Base-by-base conservation (phyloP, 2,113 vertebrate species). In the Leucosticte australis region DNA sequence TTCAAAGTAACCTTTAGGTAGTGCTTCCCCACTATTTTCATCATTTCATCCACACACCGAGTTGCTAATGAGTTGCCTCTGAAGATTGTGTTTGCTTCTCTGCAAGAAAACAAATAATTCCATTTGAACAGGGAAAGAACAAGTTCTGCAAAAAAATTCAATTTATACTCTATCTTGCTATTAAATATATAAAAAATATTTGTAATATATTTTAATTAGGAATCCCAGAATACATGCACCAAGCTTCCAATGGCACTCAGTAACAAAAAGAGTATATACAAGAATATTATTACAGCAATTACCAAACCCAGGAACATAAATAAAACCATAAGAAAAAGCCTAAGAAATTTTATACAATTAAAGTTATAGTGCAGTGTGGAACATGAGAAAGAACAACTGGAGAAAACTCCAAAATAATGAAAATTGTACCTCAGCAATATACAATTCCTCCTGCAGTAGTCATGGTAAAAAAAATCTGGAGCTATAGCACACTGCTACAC, bases 11-110 rank as follows among this genome's bases (percentile, higher is more conserved):
- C 98, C 70, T 98, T 99, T 89, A 99, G 97, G 98, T 99, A 99
- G 98, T 98, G 99, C 95, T 99, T 98, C 88, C 99, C 99, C 93
- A 99, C 99, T 94, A 99, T 99, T 98, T 99, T 99, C 99, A 99
- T 99, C 98, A 99, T 99, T 97, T 99, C 99, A 94, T 99, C 99
- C 53, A 99, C 98, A 97, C 99, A 99, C 15, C 99, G 98, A 11
- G 99, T 99, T 74, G 99, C 99, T 97, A 99, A 97, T 15, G 99
- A 99, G 89, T 99, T 99, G 78, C 99, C 99, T 94, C 99, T 98
- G 92, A 99, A 99, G 95, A 99, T 98, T 96, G 99, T 99, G 97
- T 99, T 99, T 92, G 99, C 99, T 98, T 99, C 99, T 97, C 99
- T 99, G 97, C 46, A 98, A 97, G 27, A 94, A 77, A 97, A 96